Conservation (phyloP, 1,140 invertebrate genomes). For the Daktulosphaira vitifoliae region DNA sequence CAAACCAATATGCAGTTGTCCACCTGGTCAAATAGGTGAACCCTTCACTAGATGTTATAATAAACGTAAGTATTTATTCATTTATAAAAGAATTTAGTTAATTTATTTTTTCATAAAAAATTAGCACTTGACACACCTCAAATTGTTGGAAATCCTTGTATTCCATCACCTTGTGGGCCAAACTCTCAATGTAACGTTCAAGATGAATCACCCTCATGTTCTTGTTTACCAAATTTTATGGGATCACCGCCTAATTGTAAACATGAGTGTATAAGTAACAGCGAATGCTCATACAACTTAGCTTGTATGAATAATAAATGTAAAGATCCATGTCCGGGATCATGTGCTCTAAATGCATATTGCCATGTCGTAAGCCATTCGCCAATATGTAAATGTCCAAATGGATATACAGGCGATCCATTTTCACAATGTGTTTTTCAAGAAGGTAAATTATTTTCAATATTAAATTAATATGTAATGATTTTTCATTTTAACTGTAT, state of each 20-base stretch:
- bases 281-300: slow-evolving; percentile 48
- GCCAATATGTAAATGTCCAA: slow-evolving; percentile 48
- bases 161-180: slow-evolving; percentile 56
- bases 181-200: slow-evolving; percentile 54
- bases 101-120: slow-evolving; percentile 14
- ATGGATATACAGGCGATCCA: slow-evolving; percentile 52
- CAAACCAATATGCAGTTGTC: slow-evolving; percentile 50
- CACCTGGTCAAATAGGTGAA: slow-evolving; percentile 50
- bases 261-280: slow-evolving; percentile 49
- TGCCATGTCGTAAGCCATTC: slow-evolving; percentile 49
- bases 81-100: background rate
- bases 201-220: slow-evolving; percentile 51
- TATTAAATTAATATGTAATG: background rate
- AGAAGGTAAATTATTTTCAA: slow-evolving; percentile 30
- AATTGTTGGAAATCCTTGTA: slow-evolving; percentile 47
- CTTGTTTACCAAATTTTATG: slow-evolving; percentile 49
- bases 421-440: slow-evolving; percentile 47
- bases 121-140: slow-evolving; percentile 35
- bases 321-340: slow-evolving; percentile 47
- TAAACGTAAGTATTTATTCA: slow-evolving; percentile 31
- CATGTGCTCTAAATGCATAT: slow-evolving; percentile 50
- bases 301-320: slow-evolving; percentile 49
- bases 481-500: background rate
- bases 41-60: slow-evolving; percentile 46
- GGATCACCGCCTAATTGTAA: slow-evolving; percentile 50